phyloP scores from a whole-genome alignment of 2,113 vertebrate genomes.

The Bujurquina vittata region DNA sequence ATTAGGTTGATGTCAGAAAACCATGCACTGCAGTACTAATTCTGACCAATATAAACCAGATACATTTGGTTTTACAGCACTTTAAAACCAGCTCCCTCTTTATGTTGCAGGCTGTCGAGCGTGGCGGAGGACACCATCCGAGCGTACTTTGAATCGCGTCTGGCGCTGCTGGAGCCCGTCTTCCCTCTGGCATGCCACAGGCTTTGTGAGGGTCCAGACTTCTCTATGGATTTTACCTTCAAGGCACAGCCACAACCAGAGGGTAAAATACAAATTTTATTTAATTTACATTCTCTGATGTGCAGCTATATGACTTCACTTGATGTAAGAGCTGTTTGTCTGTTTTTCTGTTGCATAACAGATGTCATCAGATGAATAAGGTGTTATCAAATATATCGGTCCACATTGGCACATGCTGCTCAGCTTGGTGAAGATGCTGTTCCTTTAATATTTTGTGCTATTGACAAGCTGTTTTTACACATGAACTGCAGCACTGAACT shows the following conservation, averaged over 20 bases:
- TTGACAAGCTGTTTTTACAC: background rate
- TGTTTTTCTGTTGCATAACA: background rate
- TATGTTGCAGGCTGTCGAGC: conserved; percentile 83
- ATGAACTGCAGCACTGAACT: background rate
- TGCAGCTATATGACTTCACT: background rate
- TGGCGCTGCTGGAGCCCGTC: conserved; percentile 88
- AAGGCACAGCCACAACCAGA: conserved; percentile 87
- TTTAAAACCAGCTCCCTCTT: background rate
- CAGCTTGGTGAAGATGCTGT: background rate
- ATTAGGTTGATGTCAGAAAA: background rate
- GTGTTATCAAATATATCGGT: background rate
- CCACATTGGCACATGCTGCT: background rate
- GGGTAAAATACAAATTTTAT: conserved; percentile 76
- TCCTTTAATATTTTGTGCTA: background rate
- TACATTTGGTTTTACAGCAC: background rate
- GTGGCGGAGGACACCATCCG: conserved; percentile 92
- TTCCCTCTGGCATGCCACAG: conserved; percentile 94
- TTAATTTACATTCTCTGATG: background rate
- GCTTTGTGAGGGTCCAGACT: conserved; percentile 94
- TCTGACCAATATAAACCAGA: background rate
- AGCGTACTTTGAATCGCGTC: conserved; percentile 90
- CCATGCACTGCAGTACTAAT: background rate
- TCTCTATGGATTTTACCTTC: conserved; percentile 90
- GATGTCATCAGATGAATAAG: background rate
- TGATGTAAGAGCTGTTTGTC: fast-evolving